Percentiles rank a stretch among this genome's conserved stretches.
These are phyloP conservation scores for Eulemur rubriventer DNA, from an alignment of 2,797 vertebrate genomes.

Conservation along the genomic window DNA sequence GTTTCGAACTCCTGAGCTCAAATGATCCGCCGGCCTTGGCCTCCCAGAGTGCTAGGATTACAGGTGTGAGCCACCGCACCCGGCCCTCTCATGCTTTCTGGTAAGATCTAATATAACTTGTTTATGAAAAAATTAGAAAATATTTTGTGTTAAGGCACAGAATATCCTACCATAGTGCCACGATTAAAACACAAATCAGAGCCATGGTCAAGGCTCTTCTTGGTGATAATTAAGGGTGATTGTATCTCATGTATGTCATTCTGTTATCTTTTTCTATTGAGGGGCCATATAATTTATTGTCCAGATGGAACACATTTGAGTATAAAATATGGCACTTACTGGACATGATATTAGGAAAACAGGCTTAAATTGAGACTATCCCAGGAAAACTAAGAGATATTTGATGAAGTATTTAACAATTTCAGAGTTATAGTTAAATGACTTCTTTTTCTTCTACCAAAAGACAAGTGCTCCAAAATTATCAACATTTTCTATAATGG, in stretches of 20 bases:
- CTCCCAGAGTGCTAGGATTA: too few relatives aligned
- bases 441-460: not conserved
- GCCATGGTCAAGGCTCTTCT: not conserved
- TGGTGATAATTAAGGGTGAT: not conserved
- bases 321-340: not conserved
- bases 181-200: not conserved
- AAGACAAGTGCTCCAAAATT: not conserved
- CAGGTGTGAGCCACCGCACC: too few relatives aligned
- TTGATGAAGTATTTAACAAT: not conserved
- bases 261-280: not conserved
- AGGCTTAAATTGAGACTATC: not conserved
- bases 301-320: not conserved
- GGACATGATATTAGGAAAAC: not conserved
- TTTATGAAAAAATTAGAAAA: not conserved
- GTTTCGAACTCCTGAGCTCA: too few relatives aligned
- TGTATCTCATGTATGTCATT: not conserved
- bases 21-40: too few relatives aligned
- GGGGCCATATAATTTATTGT: not conserved
- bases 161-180: not conserved
- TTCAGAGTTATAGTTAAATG: not conserved
- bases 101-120: not conserved
- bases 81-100: not conserved
- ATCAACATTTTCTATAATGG: not conserved
- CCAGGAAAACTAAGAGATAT: not conserved
- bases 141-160: not conserved